phyloP scores from a whole-genome alignment of 2,113 vertebrate species.

The Zosterops pallidus region DNA sequence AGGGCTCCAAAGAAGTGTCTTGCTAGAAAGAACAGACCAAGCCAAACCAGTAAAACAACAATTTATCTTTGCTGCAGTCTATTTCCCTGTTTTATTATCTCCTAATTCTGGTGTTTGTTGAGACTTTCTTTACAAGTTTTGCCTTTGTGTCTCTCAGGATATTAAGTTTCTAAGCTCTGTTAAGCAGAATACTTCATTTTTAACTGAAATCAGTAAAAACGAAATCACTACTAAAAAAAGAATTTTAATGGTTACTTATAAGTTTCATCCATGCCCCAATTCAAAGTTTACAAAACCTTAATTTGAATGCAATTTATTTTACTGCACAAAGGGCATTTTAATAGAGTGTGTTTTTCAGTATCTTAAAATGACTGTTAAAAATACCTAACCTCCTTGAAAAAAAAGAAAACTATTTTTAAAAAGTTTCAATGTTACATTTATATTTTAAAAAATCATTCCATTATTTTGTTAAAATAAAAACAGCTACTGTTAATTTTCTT shows the following conservation, averaged over 20 bases:
- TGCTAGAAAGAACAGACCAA: not conserved
- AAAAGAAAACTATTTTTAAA: not conserved
- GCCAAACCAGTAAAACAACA: not conserved
- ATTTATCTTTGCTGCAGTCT: not conserved
- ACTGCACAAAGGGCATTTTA: not conserved
- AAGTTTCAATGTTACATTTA: not conserved
- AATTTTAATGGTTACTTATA: slow-evolving; percentile 34
- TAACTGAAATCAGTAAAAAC: not conserved
- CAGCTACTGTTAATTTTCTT: slow-evolving; percentile 32
- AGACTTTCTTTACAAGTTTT: not conserved
- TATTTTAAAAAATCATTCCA: not conserved
- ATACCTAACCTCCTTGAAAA: not conserved
- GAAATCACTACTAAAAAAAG: slow-evolving; percentile 21
- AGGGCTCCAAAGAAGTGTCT: not conserved
- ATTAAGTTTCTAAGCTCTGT: not conserved
- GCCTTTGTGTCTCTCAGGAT: not conserved
- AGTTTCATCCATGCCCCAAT: not conserved
- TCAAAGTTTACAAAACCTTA: slow-evolving; percentile 23
- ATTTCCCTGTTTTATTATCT: not conserved
- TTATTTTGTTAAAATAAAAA: slow-evolving; percentile 31
- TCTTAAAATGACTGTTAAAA: slow-evolving; percentile 10
- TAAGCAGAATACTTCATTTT: slow-evolving; percentile 27
- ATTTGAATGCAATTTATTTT: slow-evolving; percentile 3
- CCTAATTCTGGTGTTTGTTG: not conserved
- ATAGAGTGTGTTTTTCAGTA: not conserved